Conservation (phyloP, 2,113 vertebrate genomes). For the Scophthalmus maximus region DNA sequence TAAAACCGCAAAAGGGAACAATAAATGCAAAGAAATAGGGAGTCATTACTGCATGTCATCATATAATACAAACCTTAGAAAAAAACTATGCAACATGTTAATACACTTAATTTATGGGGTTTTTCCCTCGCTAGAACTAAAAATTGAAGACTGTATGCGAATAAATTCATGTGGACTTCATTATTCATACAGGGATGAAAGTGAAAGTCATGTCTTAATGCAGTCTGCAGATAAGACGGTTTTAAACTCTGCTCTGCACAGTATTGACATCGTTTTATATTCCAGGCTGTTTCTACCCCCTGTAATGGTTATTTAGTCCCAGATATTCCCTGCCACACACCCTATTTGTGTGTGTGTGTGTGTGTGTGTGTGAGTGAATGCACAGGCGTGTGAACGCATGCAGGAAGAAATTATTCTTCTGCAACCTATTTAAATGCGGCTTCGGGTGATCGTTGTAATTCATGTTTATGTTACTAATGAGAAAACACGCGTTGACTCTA, state of each 20-base stretch:
- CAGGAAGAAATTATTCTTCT: constrained; percentile 61
- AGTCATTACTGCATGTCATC: constrained; percentile 32
- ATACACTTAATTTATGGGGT: constrained; percentile 45
- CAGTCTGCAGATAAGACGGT: constrained; percentile 72
- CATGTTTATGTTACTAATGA: constrained; percentile 76
- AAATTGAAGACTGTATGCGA: constrained; percentile 44
- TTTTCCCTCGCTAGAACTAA: constrained; percentile 12
- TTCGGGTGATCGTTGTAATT: constrained; percentile 64
- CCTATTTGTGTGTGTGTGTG: constrained; percentile 30
- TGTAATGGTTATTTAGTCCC: constrained; percentile 73
- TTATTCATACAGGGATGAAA: constrained; percentile 65
- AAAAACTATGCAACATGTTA: constrained; percentile 37
- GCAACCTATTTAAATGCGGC: constrained; percentile 72
- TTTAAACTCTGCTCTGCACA: constrained; percentile 53
- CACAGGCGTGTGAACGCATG: neutral
- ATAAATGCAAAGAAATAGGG: constrained; percentile 31
- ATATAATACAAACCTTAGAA: constrained; percentile 32
- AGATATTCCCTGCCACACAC: constrained; percentile 60
- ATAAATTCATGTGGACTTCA: constrained; percentile 64
- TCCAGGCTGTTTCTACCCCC: constrained; percentile 62
- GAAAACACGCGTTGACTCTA: constrained; percentile 65
- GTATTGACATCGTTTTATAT: constrained; percentile 67
- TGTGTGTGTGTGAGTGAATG: constrained; percentile 7
- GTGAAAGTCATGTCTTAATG: constrained; percentile 69
- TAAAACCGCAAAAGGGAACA: neutral